Conservation (phyloP, 2,113 vertebrate species). For the Grammomys surdaster region DNA sequence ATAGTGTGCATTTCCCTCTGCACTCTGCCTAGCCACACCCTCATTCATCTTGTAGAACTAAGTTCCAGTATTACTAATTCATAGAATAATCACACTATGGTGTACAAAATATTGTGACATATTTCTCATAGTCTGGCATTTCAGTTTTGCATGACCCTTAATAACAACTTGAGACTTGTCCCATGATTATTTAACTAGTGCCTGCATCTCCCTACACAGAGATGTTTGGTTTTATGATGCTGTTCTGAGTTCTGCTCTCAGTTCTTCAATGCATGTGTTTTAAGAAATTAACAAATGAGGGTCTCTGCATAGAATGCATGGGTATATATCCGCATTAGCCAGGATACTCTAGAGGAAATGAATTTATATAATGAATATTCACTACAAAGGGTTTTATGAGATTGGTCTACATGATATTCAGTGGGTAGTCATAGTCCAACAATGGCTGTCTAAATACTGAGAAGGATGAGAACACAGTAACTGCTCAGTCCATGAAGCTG, state of each 20-base stretch:
- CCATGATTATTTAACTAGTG: slow-evolving; percentile 6
- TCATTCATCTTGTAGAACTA: background rate
- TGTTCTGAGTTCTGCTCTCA: slow-evolving; percentile 27
- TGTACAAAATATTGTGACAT: background rate
- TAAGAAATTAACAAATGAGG: slow-evolving; percentile 8
- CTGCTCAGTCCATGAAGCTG: too few relatives aligned
- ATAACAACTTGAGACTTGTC: background rate
- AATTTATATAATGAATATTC: background rate
- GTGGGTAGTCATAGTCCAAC: background rate
- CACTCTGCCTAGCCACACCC: background rate
- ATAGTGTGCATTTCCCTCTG: background rate
- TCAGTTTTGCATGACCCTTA: slow-evolving; percentile 15
- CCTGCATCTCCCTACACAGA: background rate
- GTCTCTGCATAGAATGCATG: slow-evolving; percentile 41
- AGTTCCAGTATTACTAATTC: slow-evolving; percentile 16
- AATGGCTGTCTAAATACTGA: background rate
- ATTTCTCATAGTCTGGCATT: background rate
- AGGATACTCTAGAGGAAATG: background rate
- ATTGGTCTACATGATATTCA: too few relatives aligned
- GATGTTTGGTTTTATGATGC: slow-evolving; percentile 29
- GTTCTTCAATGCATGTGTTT: background rate
- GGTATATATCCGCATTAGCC: background rate
- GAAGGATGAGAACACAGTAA: too few relatives aligned
- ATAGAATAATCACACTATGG: slow-evolving; percentile 6
- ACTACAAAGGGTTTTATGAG: background rate